phyloP scores from a whole-genome alignment of 1,140 invertebrate species.

The Copidosoma floridanum region DNA sequence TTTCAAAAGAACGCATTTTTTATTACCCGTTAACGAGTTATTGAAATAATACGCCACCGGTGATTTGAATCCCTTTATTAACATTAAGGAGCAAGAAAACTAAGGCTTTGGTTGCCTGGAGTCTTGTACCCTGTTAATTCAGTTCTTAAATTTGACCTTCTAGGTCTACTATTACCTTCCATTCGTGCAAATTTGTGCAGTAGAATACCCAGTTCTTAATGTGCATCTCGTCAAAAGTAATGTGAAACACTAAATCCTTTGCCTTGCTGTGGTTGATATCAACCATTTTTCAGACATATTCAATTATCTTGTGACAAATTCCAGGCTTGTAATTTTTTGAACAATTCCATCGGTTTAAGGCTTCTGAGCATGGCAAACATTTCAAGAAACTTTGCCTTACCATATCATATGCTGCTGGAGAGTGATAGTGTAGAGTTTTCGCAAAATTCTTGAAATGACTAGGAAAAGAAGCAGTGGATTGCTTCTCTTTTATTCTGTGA shows the following conservation, averaged over 20 bases:
- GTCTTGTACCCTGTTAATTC: neutral
- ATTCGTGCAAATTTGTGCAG: neutral
- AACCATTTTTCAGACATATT: neutral
- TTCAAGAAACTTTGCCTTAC: too few species aligned
- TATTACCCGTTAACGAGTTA: neutral
- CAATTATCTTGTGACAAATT: neutral
- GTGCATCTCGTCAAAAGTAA: too few species aligned
- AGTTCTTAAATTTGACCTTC: neutral
- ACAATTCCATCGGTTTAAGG: too few species aligned
- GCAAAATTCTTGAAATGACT: neutral
- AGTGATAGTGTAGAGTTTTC: too few species aligned
- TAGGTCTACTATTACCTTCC: neutral
- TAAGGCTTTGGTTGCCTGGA: neutral
- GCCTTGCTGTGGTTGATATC: neutral
- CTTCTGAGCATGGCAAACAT: neutral
- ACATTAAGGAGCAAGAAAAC: neutral
- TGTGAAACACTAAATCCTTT: neutral
- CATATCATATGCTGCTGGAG: too few species aligned
- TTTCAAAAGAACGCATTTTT: neutral
- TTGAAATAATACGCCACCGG: neutral
- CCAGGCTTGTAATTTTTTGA: constrained; percentile 6
- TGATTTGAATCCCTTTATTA: too few species aligned
- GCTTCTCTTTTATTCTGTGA: neutral
- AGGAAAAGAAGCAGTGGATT: neutral
- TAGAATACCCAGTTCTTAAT: neutral